Conservation (phyloP, 2,113 vertebrate genomes). For the Chinchilla lanigera region DNA sequence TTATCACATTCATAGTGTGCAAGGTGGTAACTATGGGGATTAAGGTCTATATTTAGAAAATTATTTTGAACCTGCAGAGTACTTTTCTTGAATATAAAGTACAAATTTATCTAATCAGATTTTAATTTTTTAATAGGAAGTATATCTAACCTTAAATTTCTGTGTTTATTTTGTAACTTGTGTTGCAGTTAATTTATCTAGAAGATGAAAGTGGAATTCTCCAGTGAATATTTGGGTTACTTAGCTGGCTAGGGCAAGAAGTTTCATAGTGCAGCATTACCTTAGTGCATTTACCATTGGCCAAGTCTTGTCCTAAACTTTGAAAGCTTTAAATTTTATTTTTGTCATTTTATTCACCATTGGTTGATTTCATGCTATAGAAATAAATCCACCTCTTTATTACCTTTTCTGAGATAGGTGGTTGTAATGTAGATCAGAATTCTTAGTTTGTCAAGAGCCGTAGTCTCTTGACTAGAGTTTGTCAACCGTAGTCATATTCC, state of each 20-base stretch:
- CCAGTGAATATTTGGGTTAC: background rate
- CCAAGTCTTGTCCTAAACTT: background rate
- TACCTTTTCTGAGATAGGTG: background rate
- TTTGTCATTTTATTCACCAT: background rate
- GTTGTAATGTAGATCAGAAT: background rate
- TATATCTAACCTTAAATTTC: background rate
- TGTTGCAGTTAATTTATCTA: background rate
- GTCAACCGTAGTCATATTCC: background rate
- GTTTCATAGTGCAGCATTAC: background rate
- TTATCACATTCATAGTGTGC: slow-evolving; percentile 7
- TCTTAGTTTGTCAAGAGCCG: background rate
- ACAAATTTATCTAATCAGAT: background rate
- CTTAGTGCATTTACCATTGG: background rate
- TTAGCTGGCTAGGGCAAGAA: background rate
- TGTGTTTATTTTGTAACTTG: slow-evolving; percentile 37
- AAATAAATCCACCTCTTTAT: background rate
- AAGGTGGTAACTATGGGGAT: background rate
- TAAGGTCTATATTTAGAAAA: slow-evolving; percentile 40
- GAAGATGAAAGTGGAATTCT: background rate
- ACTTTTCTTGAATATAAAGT: slow-evolving; percentile 29
- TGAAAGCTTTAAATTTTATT: background rate
- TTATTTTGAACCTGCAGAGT: background rate
- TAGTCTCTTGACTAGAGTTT: no score
- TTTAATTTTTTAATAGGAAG: slow-evolving; percentile 28
- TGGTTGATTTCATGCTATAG: background rate